Base-by-base conservation (phyloP, 2,888 invertebrate species). In the Anoplius nigerrimus region DNA sequence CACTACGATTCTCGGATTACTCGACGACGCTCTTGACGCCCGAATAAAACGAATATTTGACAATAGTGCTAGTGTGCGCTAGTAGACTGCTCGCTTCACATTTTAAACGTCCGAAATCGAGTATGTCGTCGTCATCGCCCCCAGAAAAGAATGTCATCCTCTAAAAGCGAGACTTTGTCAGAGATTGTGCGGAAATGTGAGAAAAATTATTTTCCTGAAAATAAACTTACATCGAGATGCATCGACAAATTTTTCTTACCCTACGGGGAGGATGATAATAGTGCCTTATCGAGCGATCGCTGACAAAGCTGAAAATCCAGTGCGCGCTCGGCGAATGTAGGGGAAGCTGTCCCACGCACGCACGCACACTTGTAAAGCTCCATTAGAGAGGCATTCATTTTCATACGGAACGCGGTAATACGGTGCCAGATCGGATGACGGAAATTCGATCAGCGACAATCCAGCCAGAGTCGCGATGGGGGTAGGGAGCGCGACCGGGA, bases 351-450 rank as follows among this genome's bases (percentile, higher is more conserved):
- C 22, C 45, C 52, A 24, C 54, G 34, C 56, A 21, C 4, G 4
- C 27, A 27, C 27, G 27, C 27, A 27, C 27, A 27, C 27, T 27
- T 2, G 4, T 6, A 27, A 27, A 27, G 27, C 51, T 60, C 76
- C 76, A 76, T 76, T 76, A 76, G 55, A 62, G 52, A 53, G 48
- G 48, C 66, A 48, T 63, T 58, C 59, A 69, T 74, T 77, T 74
- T 70, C 72, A 66, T 72, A 63, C 62, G 46, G 48, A 63, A 59
- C 55, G 34, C 59, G 62, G 62, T 69, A 75, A 70, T 75, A 72
- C 72, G 48, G 46, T n/a, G 58, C 62, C 69, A 21, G 63, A 77
- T 78, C 78, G 66, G 75, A 78, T 75, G 76, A 71, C 66, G 71
- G 62, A 67, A 74, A 76, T 67, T 74, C 68, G 70, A 78, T 72